Base-by-base conservation (phyloP, 2,113 vertebrate species). In the Nothobranchius kuhntae region DNA sequence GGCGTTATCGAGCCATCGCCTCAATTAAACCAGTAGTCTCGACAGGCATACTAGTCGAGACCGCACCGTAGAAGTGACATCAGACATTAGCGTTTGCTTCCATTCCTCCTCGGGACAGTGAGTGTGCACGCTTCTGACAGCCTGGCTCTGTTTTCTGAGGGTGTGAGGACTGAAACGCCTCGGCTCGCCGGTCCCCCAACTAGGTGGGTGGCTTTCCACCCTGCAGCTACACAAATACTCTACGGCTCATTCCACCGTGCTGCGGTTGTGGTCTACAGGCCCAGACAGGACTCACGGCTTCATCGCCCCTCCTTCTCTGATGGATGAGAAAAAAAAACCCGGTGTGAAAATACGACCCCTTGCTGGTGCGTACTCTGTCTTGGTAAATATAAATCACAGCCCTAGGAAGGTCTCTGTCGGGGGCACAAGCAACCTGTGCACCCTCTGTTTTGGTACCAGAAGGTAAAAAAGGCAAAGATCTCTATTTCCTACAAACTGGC, bases 151-250 rank as follows among this genome's bases (percentile, higher is more conserved):
- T 77, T 77, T 66, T 2, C 14, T 26, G 55, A 71, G 21, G 21
- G 75, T 81, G 76, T 54, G 75, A 84, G 63, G 80, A 75, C 61
- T 82, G 56, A 85, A 82, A 83, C 40, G 71, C 75, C 72, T 78
- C 11, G 61, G 85, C 77, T 61, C 86, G 55, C 81, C 26, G 77
- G 85, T 73, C 72, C 81, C 80, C 69, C 71, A 40, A 77, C 90
- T 76, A 89, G 88, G 92, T 94, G 93, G 93, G 93, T 94, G 93
- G 93, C 81, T 91, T 87, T 84, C 75, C 82, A 84, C 84, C 87
- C 67, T 85, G 89, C 81, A 80, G 86, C 88, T 87, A 91, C 78
- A 89, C 82, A 92, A 91, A 93, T 86, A 92, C 83, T 82, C 66
- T 66, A 74, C 59, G 73, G 87, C 75, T 86, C 85, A 80, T 86